Base-by-base conservation (phyloP, 2,888 invertebrate genomes). In the Callinectes sapidus region DNA sequence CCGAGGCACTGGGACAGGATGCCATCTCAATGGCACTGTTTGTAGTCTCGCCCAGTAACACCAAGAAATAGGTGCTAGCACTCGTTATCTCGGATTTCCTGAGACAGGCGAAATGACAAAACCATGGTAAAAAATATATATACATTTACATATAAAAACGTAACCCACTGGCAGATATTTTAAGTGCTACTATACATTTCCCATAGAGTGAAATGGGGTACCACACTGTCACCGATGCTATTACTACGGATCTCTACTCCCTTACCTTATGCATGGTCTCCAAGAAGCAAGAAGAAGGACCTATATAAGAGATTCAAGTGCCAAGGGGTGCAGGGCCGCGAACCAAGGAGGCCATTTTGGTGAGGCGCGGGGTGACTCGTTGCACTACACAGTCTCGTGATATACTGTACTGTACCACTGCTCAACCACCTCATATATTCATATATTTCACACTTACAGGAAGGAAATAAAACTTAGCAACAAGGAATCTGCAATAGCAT, bases 301-400 rank as follows among this genome's bases (percentile, higher is more conserved):
- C 8, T 71, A 10, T 71, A 28, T 10, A 23, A 6, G 42, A n/a
- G 16, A 35, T 87, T 87, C 42, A 91, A 18, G 91, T 71, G 48
- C 42, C 18, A 71, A 66, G 66, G 39, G 42, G 28, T 23, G 55
- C 3, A 87, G 14, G 32, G 39, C 66, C 55, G 35, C 48, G 87
- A 71, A 66, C 66, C 42, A n/a, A 66, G 55, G 91, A 91, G 48
- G 91, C 87, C 91, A 91, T 91, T 91, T 91, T 91, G 66, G 61
- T 86, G 39, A 39, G 87, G 28, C 91, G 87, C 35, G 35, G 91
- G 87, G 54, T 39, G 28, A 54, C 87, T 87, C 66, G 42, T 66
- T 87, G 8, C 16, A 54, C 48, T 10, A 48, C 48, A 48, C 48
- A 48, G 8, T 48, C 18, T 23, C 23, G 61, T 16, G 61, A 61